Percentiles rank a stretch among this genome's conserved stretches.
Evolutionary conservation across 2,113 vertebrate species (phyloP).

Genomic region (Pteronura brasiliensis): DNA sequence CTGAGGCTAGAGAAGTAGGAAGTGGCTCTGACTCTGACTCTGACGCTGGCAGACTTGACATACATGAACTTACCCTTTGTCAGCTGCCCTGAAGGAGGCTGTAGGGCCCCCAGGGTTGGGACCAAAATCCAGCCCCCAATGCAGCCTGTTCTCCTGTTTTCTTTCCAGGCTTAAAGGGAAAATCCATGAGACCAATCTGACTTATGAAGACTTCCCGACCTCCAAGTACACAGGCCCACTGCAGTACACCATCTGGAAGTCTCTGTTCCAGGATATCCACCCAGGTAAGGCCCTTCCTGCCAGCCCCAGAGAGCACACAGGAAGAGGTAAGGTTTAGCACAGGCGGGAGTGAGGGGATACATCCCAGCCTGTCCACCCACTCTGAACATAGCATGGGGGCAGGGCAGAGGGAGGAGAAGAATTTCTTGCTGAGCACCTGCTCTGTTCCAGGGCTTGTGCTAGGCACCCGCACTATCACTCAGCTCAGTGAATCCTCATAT

Average conservation of each 20-base stretch:
- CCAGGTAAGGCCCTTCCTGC: conserved; percentile 87
- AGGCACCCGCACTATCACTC: neutral
- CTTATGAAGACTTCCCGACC: conserved; percentile 97
- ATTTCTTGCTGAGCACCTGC: neutral
- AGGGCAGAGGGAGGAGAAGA: neutral
- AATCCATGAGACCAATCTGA: conserved; percentile 97
- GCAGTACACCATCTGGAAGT: conserved; percentile 99
- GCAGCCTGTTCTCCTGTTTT: neutral
- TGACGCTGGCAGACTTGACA: neutral
- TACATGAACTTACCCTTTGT: neutral
- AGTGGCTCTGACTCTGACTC: neutral
- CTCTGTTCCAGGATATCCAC: conserved; percentile 96
- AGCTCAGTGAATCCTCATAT: neutral
- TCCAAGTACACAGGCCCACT: conserved; percentile 98
- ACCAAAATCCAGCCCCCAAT: neutral
- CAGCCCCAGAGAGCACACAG: neutral
- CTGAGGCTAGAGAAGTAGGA: neutral
- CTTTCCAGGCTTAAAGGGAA: conserved; percentile 94
- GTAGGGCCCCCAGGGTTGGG: neutral
- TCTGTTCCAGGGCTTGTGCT: neutral
- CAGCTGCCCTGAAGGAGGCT: neutral
- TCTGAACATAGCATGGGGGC: neutral
- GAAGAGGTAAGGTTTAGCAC: neutral
- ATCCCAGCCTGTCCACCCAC: neutral
- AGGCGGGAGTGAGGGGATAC: neutral